Percentiles rank a stretch among this genome's conserved stretches.
Evolutionary conservation across 2,888 invertebrate species (phyloP).

Genomic region (Eucera pruinosa): DNA sequence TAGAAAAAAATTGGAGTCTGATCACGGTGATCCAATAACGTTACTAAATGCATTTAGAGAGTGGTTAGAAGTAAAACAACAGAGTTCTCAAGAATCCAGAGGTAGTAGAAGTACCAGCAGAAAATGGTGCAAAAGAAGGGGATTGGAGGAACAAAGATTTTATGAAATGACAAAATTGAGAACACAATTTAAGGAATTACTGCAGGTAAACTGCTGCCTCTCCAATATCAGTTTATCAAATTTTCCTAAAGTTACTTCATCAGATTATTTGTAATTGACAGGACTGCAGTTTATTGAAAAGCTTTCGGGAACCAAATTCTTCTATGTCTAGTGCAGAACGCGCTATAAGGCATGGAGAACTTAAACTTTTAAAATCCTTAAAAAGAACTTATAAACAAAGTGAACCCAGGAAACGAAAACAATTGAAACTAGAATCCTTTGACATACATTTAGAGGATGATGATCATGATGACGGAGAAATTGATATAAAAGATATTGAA

Average conservation of each 20-base stretch:
- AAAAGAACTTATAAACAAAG: slow-evolving; percentile 90
- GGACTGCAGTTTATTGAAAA: slow-evolving; percentile 88
- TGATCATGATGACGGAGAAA: slow-evolving; percentile 85
- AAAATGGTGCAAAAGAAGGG: slow-evolving; percentile 95
- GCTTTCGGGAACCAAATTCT: slow-evolving; percentile 85
- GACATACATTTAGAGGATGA: slow-evolving; percentile 88
- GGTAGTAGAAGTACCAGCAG: slow-evolving; percentile 82
- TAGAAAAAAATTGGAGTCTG: slow-evolving; percentile 93
- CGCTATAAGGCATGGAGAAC: slow-evolving; percentile 93
- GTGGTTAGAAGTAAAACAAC: slow-evolving; percentile 93
- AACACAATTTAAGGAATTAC: slow-evolving; percentile 93
- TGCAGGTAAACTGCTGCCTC: slow-evolving; percentile 86
- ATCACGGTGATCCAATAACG: slow-evolving; percentile 98
- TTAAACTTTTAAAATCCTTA: slow-evolving; percentile 93
- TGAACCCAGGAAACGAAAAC: slow-evolving; percentile 89
- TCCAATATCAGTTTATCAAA: background rate
- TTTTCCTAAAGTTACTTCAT: background rate
- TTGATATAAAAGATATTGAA: slow-evolving; percentile 94
- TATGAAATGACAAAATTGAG: slow-evolving; percentile 98
- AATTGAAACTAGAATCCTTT: slow-evolving; percentile 90
- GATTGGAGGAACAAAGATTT: slow-evolving; percentile 98
- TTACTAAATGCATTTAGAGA: slow-evolving; percentile 94
- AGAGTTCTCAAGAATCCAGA: slow-evolving; percentile 78
- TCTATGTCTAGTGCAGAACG: slow-evolving; percentile 89
- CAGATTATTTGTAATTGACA: slow-evolving; percentile 72